Evolutionary conservation across 2,113 vertebrate species (phyloP), one percentile per base, ranked within the genome.

Genomic region (Nanorana parkeri): DNA sequence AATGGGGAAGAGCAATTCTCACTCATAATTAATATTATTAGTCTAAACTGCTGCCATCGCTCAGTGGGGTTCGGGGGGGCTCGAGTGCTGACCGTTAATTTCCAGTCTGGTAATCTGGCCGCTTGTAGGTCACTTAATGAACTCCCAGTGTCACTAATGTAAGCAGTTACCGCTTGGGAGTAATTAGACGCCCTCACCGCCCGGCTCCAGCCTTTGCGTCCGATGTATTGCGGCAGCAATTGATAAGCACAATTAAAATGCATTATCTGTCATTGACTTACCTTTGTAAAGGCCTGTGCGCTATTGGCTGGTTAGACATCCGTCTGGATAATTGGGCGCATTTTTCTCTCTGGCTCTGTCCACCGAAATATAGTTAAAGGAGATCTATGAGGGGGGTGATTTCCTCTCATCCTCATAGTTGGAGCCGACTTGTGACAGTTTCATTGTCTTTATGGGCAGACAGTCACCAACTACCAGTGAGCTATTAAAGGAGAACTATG

Each of bases 11-110:
- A 69, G 67, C 21, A 17, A 51, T 51, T 69, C 24, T 69, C 41
- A 24, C 36, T 26, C n/a, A 69, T 69, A 69, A 69, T 69, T 69
- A 51, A 69, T 52, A 52, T 69, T 52, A 69, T 51, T 69, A 69
- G 5, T 52, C 32, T 23, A 17, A 61, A 13, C 19, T 23, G 58
- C 13, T 61, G 6, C 11, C 5, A 17, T 8, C 6, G 11, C 29
- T 41, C 65, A 36, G 5, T n/a, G 21, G 67, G 15, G 5, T 13
- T 21, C 3, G 41, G 23, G 15, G 41, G 23, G 15, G 21, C 32
- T 51, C 36, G 24, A 68, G 67, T 51, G 32, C 47, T 54, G 68
- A 71, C 47, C 47, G 26, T 54, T 71, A 7, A 28, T 24, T 24
- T 21, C 21, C 21, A 24, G 23, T 8, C 32, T 11, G 10, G 15